phyloP scores from a whole-genome alignment of 2,888 invertebrate species.

The Leptinotarsa haldemani region DNA sequence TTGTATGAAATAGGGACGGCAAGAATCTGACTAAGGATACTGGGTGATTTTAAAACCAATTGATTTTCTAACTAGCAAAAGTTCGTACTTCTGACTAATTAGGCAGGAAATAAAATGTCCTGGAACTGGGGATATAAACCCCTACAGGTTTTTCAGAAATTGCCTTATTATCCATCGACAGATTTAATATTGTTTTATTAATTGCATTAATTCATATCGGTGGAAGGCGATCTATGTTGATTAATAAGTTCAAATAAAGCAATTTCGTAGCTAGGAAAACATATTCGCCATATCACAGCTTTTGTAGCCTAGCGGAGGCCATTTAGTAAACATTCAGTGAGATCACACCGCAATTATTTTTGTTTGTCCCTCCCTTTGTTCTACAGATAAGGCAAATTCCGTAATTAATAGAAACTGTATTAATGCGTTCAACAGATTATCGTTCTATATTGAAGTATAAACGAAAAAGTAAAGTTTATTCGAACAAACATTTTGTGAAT shows the following conservation, averaged over 20 bases:
- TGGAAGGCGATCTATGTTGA: neutral
- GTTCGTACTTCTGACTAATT: no score
- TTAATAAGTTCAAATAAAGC: conserved; percentile 15
- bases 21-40: no score
- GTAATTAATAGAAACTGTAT: conserved; percentile 52
- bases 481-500: neutral
- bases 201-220: neutral
- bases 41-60: no score
- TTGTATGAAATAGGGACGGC: no score
- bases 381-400: conserved; percentile 50
- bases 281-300: conserved; percentile 34
- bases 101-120: no score
- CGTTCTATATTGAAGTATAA: conserved; percentile 33
- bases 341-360: conserved; percentile 50
- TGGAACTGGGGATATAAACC: no score
- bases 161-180: neutral
- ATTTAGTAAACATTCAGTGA: conserved; percentile 40
- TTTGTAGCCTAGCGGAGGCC: conserved; percentile 41
- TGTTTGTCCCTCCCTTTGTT: conserved; percentile 46
- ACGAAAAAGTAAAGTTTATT: conserved; percentile 9
- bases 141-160: neutral
- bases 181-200: conserved; percentile 5
- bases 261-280: neutral
- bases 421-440: conserved; percentile 39
- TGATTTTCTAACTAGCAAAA: no score